Conservation (phyloP, 2,113 vertebrate species). For the Trematomus loennbergii region DNA sequence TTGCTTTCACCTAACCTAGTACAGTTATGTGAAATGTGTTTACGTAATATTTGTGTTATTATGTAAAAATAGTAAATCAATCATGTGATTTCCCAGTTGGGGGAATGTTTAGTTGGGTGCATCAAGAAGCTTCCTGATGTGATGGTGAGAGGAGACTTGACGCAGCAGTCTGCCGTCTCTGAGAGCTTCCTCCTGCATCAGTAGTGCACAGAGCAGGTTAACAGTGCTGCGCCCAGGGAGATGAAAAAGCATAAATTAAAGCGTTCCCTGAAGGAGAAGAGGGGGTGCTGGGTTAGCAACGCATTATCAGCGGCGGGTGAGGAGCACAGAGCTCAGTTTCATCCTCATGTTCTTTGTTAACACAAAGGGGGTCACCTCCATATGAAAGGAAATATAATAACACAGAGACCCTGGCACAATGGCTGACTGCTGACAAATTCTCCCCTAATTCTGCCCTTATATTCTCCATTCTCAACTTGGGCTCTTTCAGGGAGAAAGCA, state of each 20-base stretch:
- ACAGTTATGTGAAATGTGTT: too few relatives aligned
- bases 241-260: slow-evolving; percentile 85
- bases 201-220: slow-evolving; percentile 77
- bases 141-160: slow-evolving; percentile 67
- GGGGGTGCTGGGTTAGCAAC: slow-evolving; percentile 73
- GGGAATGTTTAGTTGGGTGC: slow-evolving; percentile 11
- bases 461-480: slow-evolving; percentile 59
- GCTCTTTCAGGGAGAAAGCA: slow-evolving; percentile 54
- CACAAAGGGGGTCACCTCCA: slow-evolving; percentile 84
- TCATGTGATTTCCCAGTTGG: not conserved
- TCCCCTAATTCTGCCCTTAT: slow-evolving; percentile 74
- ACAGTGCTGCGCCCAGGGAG: slow-evolving; percentile 77
- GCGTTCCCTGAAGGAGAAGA: slow-evolving; percentile 78
- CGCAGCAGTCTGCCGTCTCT: slow-evolving; percentile 76
- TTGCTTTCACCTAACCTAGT: too few relatives aligned
- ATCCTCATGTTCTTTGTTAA: slow-evolving; percentile 84
- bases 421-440: slow-evolving; percentile 79
- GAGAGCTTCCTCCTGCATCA: slow-evolving; percentile 72
- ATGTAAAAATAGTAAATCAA: not conserved
- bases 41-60: not conserved
- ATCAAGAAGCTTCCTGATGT: slow-evolving; percentile 39
- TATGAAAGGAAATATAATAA: slow-evolving; percentile 82
- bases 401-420: slow-evolving; percentile 76
- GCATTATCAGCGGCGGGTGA: slow-evolving; percentile 79
- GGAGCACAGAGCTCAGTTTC: slow-evolving; percentile 82